Evolutionary conservation across 2,113 vertebrate genomes (phyloP).

Genomic region (Neomonachus schauinslandi): DNA sequence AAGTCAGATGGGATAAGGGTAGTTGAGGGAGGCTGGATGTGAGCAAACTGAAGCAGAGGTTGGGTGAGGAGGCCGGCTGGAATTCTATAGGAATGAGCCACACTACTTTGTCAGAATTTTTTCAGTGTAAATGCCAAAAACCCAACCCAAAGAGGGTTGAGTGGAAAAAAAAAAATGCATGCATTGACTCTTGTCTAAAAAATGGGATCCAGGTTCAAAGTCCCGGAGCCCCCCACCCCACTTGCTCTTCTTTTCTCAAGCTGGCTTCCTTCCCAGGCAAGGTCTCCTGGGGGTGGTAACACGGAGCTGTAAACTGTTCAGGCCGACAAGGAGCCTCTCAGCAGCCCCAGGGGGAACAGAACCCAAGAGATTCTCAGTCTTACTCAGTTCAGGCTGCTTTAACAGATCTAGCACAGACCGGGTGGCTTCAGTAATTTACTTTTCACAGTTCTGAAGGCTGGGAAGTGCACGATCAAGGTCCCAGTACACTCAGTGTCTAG

Average conservation of each 20-base stretch:
- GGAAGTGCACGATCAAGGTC: not conserved
- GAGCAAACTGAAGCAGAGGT: accelerated
- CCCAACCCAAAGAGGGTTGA: not conserved
- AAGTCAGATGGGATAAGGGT: accelerated
- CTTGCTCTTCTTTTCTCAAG: not conserved
- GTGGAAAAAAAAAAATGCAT: not conserved
- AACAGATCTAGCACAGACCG: accelerated
- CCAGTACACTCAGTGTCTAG: accelerated
- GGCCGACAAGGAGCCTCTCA: accelerated
- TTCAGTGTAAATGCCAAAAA: not conserved
- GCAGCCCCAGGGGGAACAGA: not conserved
- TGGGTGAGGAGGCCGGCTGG: not conserved
- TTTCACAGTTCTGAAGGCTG: not conserved
- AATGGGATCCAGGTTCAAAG: not conserved
- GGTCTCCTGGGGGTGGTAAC: not conserved
- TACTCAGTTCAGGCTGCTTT: not conserved
- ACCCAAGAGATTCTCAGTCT: not conserved
- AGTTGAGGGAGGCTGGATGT: accelerated
- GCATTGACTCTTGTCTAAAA: accelerated
- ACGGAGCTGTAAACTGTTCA: not conserved
- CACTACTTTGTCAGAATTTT: not conserved
- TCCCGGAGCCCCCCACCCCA: accelerated
- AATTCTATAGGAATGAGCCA: accelerated
- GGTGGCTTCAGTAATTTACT: accelerated
- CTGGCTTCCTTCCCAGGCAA: not conserved